Conservation (phyloP, 1,140 invertebrate genomes). For the Scaptomyza hsui region DNA sequence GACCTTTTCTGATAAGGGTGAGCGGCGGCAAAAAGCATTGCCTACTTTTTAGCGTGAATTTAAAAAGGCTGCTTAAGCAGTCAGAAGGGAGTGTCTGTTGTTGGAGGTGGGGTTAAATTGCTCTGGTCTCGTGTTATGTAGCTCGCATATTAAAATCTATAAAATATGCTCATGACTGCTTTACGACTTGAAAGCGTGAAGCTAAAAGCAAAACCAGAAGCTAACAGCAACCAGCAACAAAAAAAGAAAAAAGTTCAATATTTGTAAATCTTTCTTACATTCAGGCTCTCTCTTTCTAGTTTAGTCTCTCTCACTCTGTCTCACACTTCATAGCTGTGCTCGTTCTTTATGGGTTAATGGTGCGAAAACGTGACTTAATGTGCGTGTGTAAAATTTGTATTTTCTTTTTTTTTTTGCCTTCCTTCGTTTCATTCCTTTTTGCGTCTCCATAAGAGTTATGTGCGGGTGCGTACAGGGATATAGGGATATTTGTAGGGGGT, state of each 20-base stretch:
- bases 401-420: conserved; percentile 49
- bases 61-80: conserved; percentile 50
- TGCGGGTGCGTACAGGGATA: conserved; percentile 33
- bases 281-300: conserved; percentile 14
- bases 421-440: conserved; percentile 26
- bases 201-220: conserved; percentile 57
- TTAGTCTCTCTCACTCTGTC: conserved; percentile 17
- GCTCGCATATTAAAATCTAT: conserved; percentile 82
- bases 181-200: conserved; percentile 75
- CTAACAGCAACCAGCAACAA: conserved; percentile 36
- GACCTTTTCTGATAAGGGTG: conserved; percentile 67
- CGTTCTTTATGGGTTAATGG: conserved; percentile 84
- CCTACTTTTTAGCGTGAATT: conserved; percentile 77
- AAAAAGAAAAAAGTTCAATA: conserved; percentile 69
- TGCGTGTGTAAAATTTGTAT: conserved; percentile 74
- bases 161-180: conserved; percentile 80
- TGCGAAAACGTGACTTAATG: conserved; percentile 84
- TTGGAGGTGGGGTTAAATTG: background rate
- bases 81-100: background rate
- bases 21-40: conserved; percentile 57
- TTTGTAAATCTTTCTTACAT: conserved; percentile 74
- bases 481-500: background rate
- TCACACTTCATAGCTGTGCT: conserved; percentile 25
- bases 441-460: conserved; percentile 65
- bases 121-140: conserved; percentile 54